Conservation (phyloP, 2,113 vertebrate species). For the Hydropotes inermis region DNA sequence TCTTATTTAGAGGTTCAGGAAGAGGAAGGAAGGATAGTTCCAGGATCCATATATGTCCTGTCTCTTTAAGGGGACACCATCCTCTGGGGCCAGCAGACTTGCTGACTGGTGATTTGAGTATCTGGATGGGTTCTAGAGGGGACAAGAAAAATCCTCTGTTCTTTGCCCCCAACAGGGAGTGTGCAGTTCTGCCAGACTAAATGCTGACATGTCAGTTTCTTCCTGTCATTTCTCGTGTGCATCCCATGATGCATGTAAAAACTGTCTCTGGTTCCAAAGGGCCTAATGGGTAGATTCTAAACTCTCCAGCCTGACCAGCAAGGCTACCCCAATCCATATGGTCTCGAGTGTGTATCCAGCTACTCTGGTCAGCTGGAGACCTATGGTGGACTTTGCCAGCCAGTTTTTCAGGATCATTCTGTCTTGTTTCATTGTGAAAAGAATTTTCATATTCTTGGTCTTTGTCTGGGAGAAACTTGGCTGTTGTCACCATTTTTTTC, state of each 20-base stretch:
- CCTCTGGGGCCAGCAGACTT: not conserved
- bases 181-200: not conserved
- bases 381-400: not conserved
- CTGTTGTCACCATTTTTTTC: not conserved
- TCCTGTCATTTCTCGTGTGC: not conserved
- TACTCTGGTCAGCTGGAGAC: not conserved
- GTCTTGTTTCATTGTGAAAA: not conserved
- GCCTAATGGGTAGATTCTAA: not conserved
- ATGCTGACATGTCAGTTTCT: not conserved
- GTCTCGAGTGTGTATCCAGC: not conserved
- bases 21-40: not conserved
- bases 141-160: not conserved
- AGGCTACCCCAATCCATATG: not conserved
- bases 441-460: not conserved
- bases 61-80: not conserved
- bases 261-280: not conserved
- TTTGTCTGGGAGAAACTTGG: not conserved
- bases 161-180: not conserved
- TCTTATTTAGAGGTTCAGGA: constrained; percentile 16
- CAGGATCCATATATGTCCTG: not conserved
- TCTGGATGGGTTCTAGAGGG: not conserved
- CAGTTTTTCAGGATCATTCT: not conserved
- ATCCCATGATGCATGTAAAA: not conserved
- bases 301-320: not conserved
- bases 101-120: not conserved